Conservation (phyloP, 2,113 vertebrate species). For the Lepus americanus region DNA sequence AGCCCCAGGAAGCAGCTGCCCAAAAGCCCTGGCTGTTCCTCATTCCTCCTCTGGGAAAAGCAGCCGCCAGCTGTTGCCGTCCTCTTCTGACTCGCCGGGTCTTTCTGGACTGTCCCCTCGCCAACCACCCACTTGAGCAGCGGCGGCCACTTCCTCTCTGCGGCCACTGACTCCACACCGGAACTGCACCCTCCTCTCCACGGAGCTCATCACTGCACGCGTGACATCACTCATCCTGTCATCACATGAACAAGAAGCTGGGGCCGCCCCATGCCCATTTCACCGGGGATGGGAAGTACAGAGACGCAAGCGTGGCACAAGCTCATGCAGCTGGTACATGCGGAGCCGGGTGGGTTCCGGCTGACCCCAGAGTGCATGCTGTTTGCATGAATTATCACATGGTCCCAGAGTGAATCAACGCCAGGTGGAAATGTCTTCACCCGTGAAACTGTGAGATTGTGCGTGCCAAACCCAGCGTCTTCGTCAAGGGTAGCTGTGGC, state of each 20-base stretch:
- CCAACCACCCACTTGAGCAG: background rate
- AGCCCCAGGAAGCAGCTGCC: conserved; percentile 90
- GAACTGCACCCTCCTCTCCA: background rate
- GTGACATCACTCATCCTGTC: no score
- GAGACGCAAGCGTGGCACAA: background rate
- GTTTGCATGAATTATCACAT: background rate
- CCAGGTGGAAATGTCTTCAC: background rate
- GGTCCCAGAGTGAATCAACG: background rate
- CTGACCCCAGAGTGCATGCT: background rate
- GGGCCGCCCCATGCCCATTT: background rate
- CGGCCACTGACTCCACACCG: background rate
- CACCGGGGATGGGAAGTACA: background rate
- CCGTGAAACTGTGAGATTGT: background rate
- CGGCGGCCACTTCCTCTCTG: background rate
- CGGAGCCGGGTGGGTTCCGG: background rate
- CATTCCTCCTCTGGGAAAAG: conserved; percentile 84
- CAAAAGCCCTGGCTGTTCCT: conserved; percentile 79
- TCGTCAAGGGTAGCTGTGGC: background rate
- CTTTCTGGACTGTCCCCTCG: conserved; percentile 8
- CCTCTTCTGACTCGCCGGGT: conserved; percentile 35
- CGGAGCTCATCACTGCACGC: rapidly evolving
- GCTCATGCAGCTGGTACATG: background rate
- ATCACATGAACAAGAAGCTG: background rate
- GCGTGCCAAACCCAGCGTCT: background rate
- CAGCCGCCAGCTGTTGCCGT: conserved; percentile 75